Conservation (phyloP, 2,797 vertebrate genomes). For the Selene dorsalis region DNA sequence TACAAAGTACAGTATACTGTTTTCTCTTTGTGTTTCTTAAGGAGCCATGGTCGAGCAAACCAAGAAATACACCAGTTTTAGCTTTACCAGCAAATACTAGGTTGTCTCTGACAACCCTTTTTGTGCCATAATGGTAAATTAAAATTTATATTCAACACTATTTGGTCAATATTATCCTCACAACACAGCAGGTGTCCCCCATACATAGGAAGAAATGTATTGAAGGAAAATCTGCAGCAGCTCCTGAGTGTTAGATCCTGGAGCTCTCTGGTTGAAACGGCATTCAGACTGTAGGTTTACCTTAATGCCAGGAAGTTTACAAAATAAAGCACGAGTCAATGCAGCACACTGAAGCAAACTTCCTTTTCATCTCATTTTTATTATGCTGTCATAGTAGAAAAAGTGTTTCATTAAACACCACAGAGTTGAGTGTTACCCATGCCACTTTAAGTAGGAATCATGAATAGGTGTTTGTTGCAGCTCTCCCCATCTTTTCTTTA, state of each 20-base stretch:
- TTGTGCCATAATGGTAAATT: constrained; percentile 56
- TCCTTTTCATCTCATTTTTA: neutral
- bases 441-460: constrained; percentile 18
- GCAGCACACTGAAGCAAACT: neutral
- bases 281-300: neutral
- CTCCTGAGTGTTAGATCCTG: neutral
- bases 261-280: neutral
- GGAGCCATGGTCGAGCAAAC: constrained; percentile 5
- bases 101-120: constrained; percentile 41
- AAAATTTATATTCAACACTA: neutral
- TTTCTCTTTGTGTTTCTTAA: constrained; percentile 14
- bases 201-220: neutral
- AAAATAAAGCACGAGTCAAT: neutral
- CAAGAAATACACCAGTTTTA: constrained; percentile 19
- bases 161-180: neutral
- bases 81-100: constrained; percentile 55
- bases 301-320: neutral
- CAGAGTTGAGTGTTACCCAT: neutral
- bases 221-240: neutral
- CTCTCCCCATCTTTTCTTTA: constrained; percentile 23
- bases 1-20: neutral
- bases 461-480: constrained; percentile 8
- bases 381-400: neutral
- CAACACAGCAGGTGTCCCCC: neutral
- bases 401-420: neutral